Percentiles rank a stretch among this genome's conserved stretches.
These are phyloP conservation scores for Scaptomyza montana DNA, from an alignment of 1,140 invertebrate species.

Conservation along the genomic window DNA sequence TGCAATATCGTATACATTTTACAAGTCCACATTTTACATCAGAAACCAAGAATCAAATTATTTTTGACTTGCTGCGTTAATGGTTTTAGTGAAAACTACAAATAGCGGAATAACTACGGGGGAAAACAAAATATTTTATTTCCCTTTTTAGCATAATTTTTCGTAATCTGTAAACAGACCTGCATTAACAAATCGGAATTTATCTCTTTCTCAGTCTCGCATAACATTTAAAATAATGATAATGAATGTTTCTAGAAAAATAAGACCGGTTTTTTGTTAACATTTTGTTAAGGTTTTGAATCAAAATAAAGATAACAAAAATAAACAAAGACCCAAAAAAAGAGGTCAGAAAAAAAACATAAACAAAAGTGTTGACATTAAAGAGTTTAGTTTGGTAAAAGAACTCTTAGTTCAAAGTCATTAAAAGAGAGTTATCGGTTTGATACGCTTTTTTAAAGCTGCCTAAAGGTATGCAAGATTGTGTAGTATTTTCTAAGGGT, in stretches of 20 bases:
- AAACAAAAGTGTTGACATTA: neutral
- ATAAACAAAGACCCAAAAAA: neutral
- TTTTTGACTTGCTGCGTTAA: too few relatives aligned
- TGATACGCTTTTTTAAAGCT: neutral
- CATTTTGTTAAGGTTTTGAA: neutral
- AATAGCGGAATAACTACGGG: too few relatives aligned
- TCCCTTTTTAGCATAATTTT: too few relatives aligned
- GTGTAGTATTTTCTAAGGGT: neutral
- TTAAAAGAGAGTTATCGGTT: neutral
- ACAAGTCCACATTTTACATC: too few relatives aligned
- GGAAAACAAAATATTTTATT: too few relatives aligned
- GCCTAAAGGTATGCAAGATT: slow-evolving; percentile 20
- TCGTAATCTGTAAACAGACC: too few relatives aligned
- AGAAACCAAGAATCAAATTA: too few relatives aligned
- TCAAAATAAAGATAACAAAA: neutral
- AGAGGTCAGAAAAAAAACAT: neutral
- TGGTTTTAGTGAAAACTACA: too few relatives aligned
- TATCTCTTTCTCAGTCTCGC: too few relatives aligned
- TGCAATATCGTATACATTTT: too few relatives aligned
- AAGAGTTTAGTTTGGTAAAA: neutral
- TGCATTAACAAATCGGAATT: too few relatives aligned
- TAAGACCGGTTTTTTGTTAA: neutral
- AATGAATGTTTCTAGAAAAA: neutral
- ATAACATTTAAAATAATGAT: too few relatives aligned
- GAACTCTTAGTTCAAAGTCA: neutral